Evolutionary conservation across 2,888 invertebrate genomes (phyloP), one percentile per base, ranked within the genome.

Genomic region (Zonitis immaculata): DNA sequence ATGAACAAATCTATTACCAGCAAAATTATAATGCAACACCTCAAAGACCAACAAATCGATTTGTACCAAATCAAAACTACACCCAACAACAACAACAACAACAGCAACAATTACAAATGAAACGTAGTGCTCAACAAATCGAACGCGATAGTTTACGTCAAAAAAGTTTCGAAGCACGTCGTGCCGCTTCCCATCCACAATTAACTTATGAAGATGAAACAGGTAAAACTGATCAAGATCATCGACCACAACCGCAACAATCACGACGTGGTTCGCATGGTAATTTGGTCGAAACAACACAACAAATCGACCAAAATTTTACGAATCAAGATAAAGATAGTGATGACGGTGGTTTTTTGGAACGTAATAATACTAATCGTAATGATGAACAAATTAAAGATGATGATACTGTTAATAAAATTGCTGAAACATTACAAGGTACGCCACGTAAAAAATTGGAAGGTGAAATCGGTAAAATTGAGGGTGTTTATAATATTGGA

Each of bases 161-260:
- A 66, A 76, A 80, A 71, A 81, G 80, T 39, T 77, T 83, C 42
- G 83, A 83, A 69, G 79, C 75, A 6, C 75, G 83, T 65, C 74
- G 84, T 42, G 82, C 86, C 0, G 78, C 84, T 0, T 87, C 87
- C 0, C 86, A 87, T 63, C 87, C 87, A 1, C 87, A 87, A 63
- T 75, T 87, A 3, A 76, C 83, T 27, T 82, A 74, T 56, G 79
- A 80, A 18, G 78, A 79, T 42, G 79, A 79, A 44, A 60, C 60
- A 11, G 8, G 18, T 18, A 64, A 65, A 25, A 56, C 56, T 25
- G 72, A 69, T 3, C 59, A 52, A 30, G 60, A 61, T 52, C 57
- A 62, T 54, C 58, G 62, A 49, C 48, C 30, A 6, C 48, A 42
- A 28, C 70, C 73, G 26, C 73, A 73, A 64, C 62, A 79, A 69